Conservation (phyloP, 2,113 vertebrate species). For the Anguilla japonica region DNA sequence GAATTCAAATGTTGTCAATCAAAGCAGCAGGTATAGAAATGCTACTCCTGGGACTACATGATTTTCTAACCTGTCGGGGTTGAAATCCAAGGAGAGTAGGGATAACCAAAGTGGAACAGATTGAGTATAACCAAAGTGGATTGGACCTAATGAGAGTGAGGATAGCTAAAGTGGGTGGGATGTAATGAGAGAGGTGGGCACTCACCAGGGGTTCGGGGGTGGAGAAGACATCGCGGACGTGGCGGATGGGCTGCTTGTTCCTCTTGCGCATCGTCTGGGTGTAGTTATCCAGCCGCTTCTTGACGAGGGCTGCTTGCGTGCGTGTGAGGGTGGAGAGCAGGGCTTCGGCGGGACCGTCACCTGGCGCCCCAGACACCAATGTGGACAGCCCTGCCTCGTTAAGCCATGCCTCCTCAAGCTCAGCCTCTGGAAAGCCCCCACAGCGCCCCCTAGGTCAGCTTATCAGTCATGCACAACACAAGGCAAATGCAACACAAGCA, state of each 20-base stretch:
- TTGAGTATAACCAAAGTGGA: no score
- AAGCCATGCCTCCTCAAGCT: constrained; percentile 92
- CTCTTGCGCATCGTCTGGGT: constrained; percentile 85
- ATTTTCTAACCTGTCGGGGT: not conserved
- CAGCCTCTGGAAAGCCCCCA: constrained; percentile 72
- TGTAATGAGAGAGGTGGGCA: not conserved
- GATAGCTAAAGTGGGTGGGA: no score
- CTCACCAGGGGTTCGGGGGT: constrained; percentile 72
- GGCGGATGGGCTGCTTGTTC: constrained; percentile 79
- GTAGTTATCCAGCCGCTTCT: constrained; percentile 87
- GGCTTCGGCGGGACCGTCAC: constrained; percentile 75
- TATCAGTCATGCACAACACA: not conserved
- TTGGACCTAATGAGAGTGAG: no score
- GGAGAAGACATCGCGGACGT: constrained; percentile 88
- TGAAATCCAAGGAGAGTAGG: no score
- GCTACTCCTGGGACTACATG: constrained; percentile 12
- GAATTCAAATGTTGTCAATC: constrained; percentile 6
- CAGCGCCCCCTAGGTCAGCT: not conserved
- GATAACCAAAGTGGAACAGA: not conserved
- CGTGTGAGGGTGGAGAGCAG: constrained; percentile 88
- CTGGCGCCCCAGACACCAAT: constrained; percentile 73
- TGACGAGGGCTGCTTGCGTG: constrained; percentile 86
- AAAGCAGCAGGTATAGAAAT: constrained; percentile 18
- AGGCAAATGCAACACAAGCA: not conserved
- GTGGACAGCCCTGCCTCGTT: constrained; percentile 87